A percentile compares a stretch with the other conserved stretches of the same genome.
Evolutionary conservation across 2,113 vertebrate species (phyloP).

Genomic region (Otolemur garnettii): DNA sequence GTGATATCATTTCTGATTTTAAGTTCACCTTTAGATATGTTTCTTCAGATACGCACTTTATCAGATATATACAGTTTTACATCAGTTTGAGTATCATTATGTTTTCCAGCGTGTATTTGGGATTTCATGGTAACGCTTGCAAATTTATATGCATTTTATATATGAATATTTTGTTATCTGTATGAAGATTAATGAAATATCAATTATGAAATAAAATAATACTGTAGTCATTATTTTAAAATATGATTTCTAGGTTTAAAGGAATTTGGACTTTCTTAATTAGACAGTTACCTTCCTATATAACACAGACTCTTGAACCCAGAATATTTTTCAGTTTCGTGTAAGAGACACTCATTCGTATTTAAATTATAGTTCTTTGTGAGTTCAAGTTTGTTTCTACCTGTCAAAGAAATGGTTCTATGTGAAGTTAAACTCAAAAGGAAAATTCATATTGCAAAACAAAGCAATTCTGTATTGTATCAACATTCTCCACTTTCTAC

Average conservation of each 20-base stretch:
- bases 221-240: not conserved
- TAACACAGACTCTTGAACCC: not conserved
- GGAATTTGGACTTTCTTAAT: constrained; percentile 15
- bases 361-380: not conserved
- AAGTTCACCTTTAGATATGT: constrained; percentile 60
- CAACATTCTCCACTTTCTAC: not conserved
- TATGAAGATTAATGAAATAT: not conserved
- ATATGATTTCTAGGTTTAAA: not conserved
- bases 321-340: not conserved
- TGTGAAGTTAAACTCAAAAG: constrained; percentile 2
- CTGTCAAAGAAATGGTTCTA: not conserved
- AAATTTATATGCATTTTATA: not conserved
- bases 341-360: not conserved
- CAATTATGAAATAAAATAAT: not conserved
- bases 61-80: not conserved
- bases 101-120: constrained; percentile 18
- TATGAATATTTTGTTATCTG: not conserved
- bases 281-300: not conserved
- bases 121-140: constrained; percentile 26
- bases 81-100: not conserved
- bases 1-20: constrained; percentile 69
- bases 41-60: not conserved
- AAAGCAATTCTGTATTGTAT: not conserved
- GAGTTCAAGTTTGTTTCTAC: not conserved
- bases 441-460: not conserved